phyloP scores from a whole-genome alignment of 2,113 vertebrate species.

The Tauraco erythrolophus region DNA sequence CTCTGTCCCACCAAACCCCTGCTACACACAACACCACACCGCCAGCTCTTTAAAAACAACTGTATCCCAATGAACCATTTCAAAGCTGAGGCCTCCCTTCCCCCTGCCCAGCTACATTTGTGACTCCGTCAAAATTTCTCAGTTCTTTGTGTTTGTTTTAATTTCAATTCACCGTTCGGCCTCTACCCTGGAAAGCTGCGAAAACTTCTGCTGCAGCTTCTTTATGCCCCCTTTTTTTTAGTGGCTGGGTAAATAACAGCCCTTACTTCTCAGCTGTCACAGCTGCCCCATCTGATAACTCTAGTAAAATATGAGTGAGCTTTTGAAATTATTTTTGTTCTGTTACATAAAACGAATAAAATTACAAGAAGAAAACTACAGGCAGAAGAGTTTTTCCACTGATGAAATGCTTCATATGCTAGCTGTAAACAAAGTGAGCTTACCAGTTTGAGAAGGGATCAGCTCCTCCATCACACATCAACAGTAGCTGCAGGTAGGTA shows the following conservation, averaged over 20 bases:
- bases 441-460: neutral
- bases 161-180: neutral
- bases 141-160: neutral
- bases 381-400: neutral
- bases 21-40: neutral
- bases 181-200: neutral
- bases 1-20: neutral
- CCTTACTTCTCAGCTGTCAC: neutral
- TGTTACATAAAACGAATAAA: neutral
- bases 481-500: neutral
- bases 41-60: neutral
- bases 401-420: no score
- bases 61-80: neutral
- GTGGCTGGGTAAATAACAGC: neutral
- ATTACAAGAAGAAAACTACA: neutral
- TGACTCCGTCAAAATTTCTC: neutral
- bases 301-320: neutral
- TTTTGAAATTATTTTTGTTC: neutral
- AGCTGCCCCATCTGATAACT: neutral
- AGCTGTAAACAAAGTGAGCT: neutral
- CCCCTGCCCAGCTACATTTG: rapidly evolving
- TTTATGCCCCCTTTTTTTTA: neutral
- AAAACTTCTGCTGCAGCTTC: neutral
- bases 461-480: neutral
- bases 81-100: neutral